Conservation (phyloP, 2,113 vertebrate genomes). For the Hucho hucho region DNA sequence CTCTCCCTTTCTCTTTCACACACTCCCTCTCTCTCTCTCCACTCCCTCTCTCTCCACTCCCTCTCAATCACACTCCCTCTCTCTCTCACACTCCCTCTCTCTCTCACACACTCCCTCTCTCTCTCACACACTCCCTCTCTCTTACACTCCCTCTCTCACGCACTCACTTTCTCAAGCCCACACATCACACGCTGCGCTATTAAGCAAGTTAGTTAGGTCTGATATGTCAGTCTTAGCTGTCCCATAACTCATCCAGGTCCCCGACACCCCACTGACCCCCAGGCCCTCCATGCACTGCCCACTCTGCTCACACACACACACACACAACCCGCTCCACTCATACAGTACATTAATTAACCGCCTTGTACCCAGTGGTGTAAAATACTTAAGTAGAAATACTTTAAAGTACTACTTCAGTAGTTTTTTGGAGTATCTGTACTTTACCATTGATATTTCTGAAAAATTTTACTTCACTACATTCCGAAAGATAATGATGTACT, state of each 20-base stretch:
- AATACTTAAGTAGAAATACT: too few relatives aligned
- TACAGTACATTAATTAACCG: constrained; percentile 39
- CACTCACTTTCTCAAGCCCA: not conserved
- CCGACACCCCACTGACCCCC: not conserved
- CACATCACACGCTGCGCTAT: constrained; percentile 23
- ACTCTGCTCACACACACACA: too few relatives aligned
- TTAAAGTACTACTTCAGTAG: too few relatives aligned
- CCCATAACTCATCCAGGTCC: constrained; percentile 22
- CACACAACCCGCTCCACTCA: constrained; percentile 14
- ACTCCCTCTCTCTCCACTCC: constrained; percentile 10
- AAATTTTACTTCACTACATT: too few relatives aligned
- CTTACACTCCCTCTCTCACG: not conserved
- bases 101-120: not conserved
- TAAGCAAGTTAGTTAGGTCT: constrained; percentile 39
- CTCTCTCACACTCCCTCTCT: too few relatives aligned
- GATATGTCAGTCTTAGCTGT: constrained; percentile 24
- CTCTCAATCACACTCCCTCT: not conserved
- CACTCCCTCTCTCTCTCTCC: not conserved
- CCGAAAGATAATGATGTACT: too few relatives aligned
- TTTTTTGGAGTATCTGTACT: too few relatives aligned
- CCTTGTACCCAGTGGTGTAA: too few relatives aligned
- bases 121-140: not conserved
- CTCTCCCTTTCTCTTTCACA: too few relatives aligned
- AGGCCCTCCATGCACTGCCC: not conserved
- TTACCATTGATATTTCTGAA: too few relatives aligned